A percentile compares a stretch with the other conserved stretches of the same genome.
These are phyloP conservation scores for Leptestheria dahalacensis DNA, from an alignment of 1,140 invertebrate species.

Conservation along the genomic window DNA sequence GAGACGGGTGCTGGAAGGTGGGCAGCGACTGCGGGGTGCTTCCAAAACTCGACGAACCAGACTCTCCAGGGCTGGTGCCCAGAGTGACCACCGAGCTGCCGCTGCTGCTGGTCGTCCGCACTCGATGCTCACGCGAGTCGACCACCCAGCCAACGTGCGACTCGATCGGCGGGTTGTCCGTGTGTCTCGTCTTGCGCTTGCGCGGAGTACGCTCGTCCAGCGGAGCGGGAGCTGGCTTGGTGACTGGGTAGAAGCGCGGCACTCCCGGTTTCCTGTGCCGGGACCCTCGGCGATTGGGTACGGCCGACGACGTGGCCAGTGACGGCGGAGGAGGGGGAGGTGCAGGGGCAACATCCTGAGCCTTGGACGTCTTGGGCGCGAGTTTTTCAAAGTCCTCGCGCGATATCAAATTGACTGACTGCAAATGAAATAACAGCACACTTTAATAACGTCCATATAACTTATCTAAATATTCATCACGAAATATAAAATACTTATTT, in stretches of 20 bases:
- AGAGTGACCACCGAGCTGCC: slow-evolving; percentile 7
- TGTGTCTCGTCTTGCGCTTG: slow-evolving; percentile 83
- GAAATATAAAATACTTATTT: too few relatives aligned
- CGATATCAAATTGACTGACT: slow-evolving; percentile 77
- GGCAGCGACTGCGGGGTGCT: slow-evolving; percentile 56
- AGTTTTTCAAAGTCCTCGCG: slow-evolving; percentile 76
- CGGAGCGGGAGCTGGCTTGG: slow-evolving; percentile 50
- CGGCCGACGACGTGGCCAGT: slow-evolving; percentile 13
- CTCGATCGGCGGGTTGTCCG: slow-evolving; percentile 54
- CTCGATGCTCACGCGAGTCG: slow-evolving; percentile 67
- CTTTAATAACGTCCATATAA: too few relatives aligned
- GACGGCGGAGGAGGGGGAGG: slow-evolving; percentile 56
- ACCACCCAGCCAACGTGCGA: slow-evolving; percentile 93
- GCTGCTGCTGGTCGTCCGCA: slow-evolving; percentile 53
- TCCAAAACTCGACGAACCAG: slow-evolving; percentile 39
- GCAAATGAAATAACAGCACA: slow-evolving; percentile 54
- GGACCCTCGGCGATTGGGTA: slow-evolving; percentile 19
- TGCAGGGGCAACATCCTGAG: slow-evolving; percentile 29
- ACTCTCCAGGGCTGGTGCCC: slow-evolving; percentile 24
- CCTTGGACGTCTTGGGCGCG: slow-evolving; percentile 41
- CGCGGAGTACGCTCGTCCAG: slow-evolving; percentile 42
- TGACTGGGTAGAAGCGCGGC: slow-evolving; percentile 82
- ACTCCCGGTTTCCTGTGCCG: slow-evolving; percentile 15
- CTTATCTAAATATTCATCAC: too few relatives aligned
- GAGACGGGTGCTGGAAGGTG: slow-evolving; percentile 88